Percentiles rank a stretch among this genome's conserved stretches.
These are phyloP conservation scores for Triplophysa bombifrons DNA, from an alignment of 2,797 vertebrate genomes.

Conservation along the genomic window DNA sequence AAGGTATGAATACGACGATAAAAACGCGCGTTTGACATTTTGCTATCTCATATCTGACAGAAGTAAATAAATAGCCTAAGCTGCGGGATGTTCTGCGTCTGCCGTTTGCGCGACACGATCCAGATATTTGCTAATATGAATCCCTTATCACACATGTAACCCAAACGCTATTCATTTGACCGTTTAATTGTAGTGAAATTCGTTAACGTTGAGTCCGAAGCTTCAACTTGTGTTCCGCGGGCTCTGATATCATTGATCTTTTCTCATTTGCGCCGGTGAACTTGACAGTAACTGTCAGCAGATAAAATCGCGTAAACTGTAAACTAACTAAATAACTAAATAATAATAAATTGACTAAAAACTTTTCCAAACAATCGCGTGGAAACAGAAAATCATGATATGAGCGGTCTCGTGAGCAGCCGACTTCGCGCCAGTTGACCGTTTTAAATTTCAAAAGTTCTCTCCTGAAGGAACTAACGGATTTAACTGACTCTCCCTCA, in stretches of 20 bases:
- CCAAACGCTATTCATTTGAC: background rate
- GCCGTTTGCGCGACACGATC: conserved; percentile 9
- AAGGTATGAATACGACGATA: background rate
- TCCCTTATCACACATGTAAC: background rate
- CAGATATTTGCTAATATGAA: background rate
- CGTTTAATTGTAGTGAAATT: background rate
- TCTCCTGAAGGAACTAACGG: conserved; percentile 6
- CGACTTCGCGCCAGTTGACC: background rate
- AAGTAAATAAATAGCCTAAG: conserved; percentile 26
- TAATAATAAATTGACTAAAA: conserved; percentile 1
- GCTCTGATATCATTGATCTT: background rate
- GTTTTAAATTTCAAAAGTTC: conserved; percentile 8
- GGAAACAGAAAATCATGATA: background rate
- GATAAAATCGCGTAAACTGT: background rate
- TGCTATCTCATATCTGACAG: conserved; percentile 3
- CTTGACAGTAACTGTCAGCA: conserved; percentile 42
- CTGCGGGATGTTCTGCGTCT: conserved; percentile 20
- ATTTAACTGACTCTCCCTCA: conserved; percentile 2
- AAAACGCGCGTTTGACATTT: background rate
- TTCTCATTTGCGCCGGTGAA: conserved; percentile 3
- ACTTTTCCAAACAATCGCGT: background rate
- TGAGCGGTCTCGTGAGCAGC: background rate
- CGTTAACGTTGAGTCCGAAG: background rate
- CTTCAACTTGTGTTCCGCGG: background rate
- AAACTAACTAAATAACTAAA: no score